phyloP scores from a whole-genome alignment of 2,113 vertebrate genomes.

The Corapipo altera region DNA sequence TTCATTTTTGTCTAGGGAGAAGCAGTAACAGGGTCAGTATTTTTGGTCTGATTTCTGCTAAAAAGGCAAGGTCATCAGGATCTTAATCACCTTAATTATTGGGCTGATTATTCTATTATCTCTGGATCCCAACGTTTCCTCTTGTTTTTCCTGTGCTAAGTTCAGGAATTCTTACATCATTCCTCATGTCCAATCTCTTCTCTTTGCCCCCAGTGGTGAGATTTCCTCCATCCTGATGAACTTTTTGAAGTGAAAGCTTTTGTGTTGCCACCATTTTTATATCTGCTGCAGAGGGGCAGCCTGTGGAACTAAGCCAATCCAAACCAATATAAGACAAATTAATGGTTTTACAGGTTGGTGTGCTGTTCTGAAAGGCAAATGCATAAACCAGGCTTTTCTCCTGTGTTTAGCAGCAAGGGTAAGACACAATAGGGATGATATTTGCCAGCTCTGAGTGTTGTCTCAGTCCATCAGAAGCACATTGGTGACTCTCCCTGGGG shows the following conservation, averaged over 20 bases:
- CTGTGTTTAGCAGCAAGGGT: neutral
- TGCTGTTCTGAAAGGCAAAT: neutral
- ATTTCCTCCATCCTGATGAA: neutral
- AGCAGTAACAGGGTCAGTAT: neutral
- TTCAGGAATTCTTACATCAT: slow-evolving; percentile 33
- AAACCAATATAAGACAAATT: neutral
- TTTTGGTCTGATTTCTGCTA: neutral
- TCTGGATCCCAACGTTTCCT: slow-evolving; percentile 14
- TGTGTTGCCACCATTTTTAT: neutral
- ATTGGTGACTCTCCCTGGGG: neutral
- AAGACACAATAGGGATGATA: neutral
- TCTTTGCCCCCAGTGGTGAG: neutral
- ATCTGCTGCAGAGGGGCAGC: neutral
- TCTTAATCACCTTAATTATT: slow-evolving; percentile 5
- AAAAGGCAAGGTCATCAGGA: neutral
- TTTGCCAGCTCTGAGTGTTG: neutral
- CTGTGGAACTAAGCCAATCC: neutral
- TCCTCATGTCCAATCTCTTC: neutral
- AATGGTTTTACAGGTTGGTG: neutral
- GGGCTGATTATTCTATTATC: slow-evolving; percentile 25
- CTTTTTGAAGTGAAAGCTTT: neutral
- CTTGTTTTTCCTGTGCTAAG: slow-evolving; percentile 40
- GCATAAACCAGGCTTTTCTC: neutral
- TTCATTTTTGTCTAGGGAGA: neutral
- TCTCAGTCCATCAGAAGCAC: neutral